A percentile compares a stretch with the other conserved stretches of the same genome.
Conservation (phyloP, 2,113 vertebrate species). For the Lampris megalopsis region DNA sequence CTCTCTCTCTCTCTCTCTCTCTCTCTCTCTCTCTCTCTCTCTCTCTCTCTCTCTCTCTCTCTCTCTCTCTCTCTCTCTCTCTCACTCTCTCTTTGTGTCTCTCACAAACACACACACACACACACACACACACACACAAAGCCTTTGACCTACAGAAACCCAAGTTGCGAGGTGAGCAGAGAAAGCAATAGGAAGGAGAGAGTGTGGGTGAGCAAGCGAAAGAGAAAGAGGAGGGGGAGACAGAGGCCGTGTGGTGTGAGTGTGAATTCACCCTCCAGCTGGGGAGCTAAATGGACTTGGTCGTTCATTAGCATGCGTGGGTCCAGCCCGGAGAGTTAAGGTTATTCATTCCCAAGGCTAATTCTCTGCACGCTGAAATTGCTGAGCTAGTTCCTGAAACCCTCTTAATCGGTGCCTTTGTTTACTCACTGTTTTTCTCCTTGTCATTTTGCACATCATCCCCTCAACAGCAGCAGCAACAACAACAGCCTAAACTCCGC, state of each 20-base stretch:
- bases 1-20: no score
- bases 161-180: neutral
- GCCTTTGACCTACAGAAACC: neutral
- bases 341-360: conserved; percentile 74
- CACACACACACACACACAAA: neutral
- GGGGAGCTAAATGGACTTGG: conserved; percentile 61
- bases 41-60: no score
- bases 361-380: conserved; percentile 44
- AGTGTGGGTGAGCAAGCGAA: conserved; percentile 1
- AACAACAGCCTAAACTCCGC: conserved; percentile 2
- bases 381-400: conserved; percentile 45
- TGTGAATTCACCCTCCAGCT: conserved; percentile 71
- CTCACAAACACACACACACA: neutral
- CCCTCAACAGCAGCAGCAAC: neutral
- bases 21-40: no score
- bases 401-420: conserved; percentile 57
- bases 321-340: conserved; percentile 73
- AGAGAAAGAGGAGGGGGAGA: conserved; percentile 22
- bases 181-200: neutral
- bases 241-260: conserved; percentile 42
- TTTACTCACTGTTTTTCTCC: conserved; percentile 12
- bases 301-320: conserved; percentile 78
- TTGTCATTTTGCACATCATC: conserved; percentile 33
- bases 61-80: no score
- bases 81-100: neutral